phyloP scores from a whole-genome alignment of 2,888 invertebrate species.

The Melitaea athalia region DNA sequence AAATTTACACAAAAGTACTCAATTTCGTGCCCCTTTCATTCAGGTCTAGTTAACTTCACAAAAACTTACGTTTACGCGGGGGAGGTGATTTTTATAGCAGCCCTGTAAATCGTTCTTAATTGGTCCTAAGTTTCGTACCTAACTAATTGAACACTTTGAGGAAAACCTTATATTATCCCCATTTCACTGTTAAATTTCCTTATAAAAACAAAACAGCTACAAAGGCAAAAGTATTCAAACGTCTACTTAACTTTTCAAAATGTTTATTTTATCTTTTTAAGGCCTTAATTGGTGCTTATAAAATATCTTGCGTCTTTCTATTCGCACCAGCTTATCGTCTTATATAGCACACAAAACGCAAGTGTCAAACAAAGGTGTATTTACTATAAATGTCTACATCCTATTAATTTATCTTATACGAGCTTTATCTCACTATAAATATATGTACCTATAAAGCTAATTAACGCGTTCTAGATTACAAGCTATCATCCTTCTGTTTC shows the following conservation, averaged over 20 bases:
- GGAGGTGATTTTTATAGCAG: slow-evolving; percentile 34
- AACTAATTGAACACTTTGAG: slow-evolving; percentile 34
- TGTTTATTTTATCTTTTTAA: background rate
- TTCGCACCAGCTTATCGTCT: background rate
- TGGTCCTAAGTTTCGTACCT: slow-evolving; percentile 18
- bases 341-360: no score
- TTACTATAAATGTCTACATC: no score
- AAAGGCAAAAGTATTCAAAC: background rate
- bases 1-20: slow-evolving; percentile 32
- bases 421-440: no score
- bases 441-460: no score
- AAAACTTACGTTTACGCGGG: slow-evolving; percentile 33
- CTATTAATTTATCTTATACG: no score
- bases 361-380: no score
- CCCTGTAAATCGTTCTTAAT: slow-evolving; percentile 35
- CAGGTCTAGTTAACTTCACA: slow-evolving; percentile 33
- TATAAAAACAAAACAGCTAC: background rate
- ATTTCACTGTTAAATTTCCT: background rate
- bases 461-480: no score
- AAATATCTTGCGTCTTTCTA: background rate
- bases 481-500: no score
- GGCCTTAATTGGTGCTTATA: background rate
- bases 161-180: slow-evolving; percentile 4
- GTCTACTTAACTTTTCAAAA: background rate
- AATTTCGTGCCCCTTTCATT: slow-evolving; percentile 29